These are phyloP conservation scores for Cydia splendana DNA, from an alignment of 1,140 invertebrate genomes.

Conservation along the genomic window DNA sequence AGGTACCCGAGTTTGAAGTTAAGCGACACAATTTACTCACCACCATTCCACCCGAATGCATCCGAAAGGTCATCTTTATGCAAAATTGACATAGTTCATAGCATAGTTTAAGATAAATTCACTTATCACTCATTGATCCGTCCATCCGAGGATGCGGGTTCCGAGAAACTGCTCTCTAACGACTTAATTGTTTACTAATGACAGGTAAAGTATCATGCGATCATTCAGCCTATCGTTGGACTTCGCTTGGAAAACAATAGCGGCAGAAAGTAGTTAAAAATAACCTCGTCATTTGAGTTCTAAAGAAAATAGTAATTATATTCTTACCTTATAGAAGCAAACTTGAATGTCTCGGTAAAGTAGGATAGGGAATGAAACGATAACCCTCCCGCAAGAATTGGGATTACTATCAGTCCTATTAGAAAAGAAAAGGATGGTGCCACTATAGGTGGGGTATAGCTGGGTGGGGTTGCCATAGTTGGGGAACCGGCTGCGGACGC, in stretches of 20 bases:
- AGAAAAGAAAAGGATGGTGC: too few relatives aligned
- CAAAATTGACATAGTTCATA: not conserved
- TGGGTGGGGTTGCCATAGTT: too few relatives aligned
- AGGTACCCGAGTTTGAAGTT: too few relatives aligned
- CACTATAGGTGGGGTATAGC: too few relatives aligned
- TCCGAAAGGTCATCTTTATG: not conserved
- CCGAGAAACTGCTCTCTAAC: slow-evolving; percentile 22
- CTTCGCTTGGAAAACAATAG: not conserved
- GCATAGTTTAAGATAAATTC: not conserved
- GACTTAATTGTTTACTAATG: slow-evolving; percentile 5
- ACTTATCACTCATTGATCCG: slow-evolving; percentile 10
- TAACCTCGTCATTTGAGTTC: not conserved
- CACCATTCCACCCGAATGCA: not conserved
- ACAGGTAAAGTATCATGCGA: slow-evolving; percentile 10
- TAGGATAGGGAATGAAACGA: too few relatives aligned
- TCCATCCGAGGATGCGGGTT: not conserved
- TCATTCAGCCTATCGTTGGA: not conserved
- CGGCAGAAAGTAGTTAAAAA: not conserved
- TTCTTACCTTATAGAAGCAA: too few relatives aligned
- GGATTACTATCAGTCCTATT: too few relatives aligned
- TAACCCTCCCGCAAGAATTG: too few relatives aligned
- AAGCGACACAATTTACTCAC: not conserved
- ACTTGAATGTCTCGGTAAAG: too few relatives aligned
- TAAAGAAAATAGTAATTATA: not conserved
- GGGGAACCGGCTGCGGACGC: too few relatives aligned